Conservation (phyloP, 2,113 vertebrate genomes). For the Heptranchias perlo region DNA sequence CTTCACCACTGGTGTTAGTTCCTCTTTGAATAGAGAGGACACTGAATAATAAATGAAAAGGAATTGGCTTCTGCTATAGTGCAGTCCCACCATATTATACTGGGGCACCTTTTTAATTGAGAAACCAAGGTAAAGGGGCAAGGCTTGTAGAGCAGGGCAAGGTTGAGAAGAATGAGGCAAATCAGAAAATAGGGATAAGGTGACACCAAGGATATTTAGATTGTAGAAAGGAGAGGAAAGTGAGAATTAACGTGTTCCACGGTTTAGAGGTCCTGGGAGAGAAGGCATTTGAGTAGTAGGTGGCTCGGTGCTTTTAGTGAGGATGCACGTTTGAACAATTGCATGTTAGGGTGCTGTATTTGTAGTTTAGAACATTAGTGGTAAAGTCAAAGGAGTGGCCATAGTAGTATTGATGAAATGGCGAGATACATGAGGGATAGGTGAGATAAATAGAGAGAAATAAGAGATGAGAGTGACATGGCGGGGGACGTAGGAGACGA, state of each 20-base stretch:
- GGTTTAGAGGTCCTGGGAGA: neutral
- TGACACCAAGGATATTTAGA: neutral
- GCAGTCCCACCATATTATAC: neutral
- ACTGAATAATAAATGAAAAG: neutral
- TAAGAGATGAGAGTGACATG: neutral
- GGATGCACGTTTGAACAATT: neutral
- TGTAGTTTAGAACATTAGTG: neutral
- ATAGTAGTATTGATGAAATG: neutral
- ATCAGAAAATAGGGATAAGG: neutral
- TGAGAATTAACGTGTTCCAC: neutral
- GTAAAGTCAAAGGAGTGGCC: neutral
- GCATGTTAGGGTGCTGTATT: neutral
- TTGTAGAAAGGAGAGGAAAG: neutral
- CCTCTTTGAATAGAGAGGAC: neutral
- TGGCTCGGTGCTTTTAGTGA: neutral
- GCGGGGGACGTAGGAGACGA: neutral
- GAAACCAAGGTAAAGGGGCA: neutral
- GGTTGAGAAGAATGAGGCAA: neutral
- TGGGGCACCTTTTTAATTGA: too few relatives aligned
- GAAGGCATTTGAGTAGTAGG: neutral
- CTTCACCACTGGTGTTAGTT: neutral
- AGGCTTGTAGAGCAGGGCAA: neutral
- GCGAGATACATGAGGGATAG: neutral
- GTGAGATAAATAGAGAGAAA: neutral
- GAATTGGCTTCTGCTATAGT: neutral